Evolutionary conservation across 2,888 invertebrate genomes (phyloP), one percentile per base, ranked within the genome.

Genomic region (Piscicola geometra): DNA sequence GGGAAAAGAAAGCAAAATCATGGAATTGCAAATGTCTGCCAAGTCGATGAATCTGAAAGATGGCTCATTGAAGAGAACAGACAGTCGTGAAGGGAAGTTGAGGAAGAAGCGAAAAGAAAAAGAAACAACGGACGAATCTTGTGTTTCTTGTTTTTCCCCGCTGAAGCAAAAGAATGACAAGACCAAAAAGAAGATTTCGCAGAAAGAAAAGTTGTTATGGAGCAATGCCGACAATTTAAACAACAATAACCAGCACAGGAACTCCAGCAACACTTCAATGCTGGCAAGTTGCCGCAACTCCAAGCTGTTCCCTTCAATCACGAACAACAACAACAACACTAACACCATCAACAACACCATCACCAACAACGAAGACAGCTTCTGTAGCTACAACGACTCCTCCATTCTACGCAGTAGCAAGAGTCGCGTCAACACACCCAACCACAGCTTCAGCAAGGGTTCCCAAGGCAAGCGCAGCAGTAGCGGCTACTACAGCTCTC

Each of bases 351-450:
- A 35, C 68, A 67, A 15, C 33, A 67, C 5, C 12, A 36, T 3
- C 72, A 56, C 1, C 72, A 32, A 72, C 72, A 32, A 60, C 60
- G 25, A 56, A 9, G 60, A 56, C 12, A 56, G 60, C n/a, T 56
- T 3, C n/a, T 18, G 3, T 3, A 56, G 60, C 60, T 56, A 56
- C 60, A 56, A 56, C n/a, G 60, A 56, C n/a, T 56, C 60, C n/a
- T 21, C 60, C 21, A 56, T 56, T 5, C 60, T 56, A 15, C 60
- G 60, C 25, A 47, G 21, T 56, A 72, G n/a, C 72, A 72, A 56
- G n/a, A n/a, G n/a, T n/a, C 9, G n/a, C 12, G n/a, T 15, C 64
- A 67, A 32, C 67, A 32, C 33, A 5, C 12, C 32, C 5, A 5
- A 5, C 5, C 5, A 28, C 25, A 15, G 35, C 35, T 33, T 32